Conservation (phyloP, 2,113 vertebrate genomes). For the Myotis yumanensis region DNA sequence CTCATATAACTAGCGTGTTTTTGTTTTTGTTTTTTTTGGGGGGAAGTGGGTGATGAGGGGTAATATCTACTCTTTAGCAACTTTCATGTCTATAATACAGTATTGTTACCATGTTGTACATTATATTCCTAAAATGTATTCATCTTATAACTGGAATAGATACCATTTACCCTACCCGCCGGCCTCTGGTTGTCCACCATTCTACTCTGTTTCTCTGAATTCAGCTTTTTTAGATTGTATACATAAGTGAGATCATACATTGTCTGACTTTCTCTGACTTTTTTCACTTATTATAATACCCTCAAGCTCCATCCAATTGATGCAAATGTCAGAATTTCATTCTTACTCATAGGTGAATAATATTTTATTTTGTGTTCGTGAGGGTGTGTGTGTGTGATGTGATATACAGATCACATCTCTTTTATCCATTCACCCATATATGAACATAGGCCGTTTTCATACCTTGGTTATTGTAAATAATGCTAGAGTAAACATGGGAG, state of each 20-base stretch:
- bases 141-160: neutral
- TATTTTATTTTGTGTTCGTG: neutral
- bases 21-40: neutral
- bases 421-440: neutral
- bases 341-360: neutral
- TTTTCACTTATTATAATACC: neutral
- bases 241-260: neutral
- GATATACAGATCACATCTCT: neutral
- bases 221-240: neutral
- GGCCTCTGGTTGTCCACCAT: neutral
- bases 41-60: neutral
- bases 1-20: neutral
- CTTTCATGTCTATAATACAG: neutral
- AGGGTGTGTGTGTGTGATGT: no score
- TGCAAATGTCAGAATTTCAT: neutral
- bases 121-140: neutral
- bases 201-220: neutral
- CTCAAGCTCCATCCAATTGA: neutral
- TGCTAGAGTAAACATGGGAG: neutral
- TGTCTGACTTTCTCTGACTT: neutral
- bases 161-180: neutral
- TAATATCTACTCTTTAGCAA: neutral
- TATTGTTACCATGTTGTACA: neutral
- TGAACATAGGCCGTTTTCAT: neutral
- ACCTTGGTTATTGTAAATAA: neutral